These are phyloP conservation scores for Ypsolopha sequella DNA, from an alignment of 2,888 invertebrate species.

Conservation along the genomic window DNA sequence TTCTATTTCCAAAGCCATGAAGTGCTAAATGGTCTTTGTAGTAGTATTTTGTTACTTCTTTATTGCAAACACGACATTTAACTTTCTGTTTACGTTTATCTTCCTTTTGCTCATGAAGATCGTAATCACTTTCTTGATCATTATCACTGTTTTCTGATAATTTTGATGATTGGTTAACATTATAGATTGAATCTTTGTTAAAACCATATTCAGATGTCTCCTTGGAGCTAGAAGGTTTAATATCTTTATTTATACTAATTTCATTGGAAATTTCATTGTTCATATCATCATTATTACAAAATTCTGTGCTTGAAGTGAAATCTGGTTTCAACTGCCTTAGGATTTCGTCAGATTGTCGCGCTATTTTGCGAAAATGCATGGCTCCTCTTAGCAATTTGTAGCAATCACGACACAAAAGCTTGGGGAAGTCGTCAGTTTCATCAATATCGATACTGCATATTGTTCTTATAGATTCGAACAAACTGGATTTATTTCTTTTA, in stretches of 20 bases:
- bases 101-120: neutral
- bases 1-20: slow-evolving; percentile 12
- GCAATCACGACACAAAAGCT: slow-evolving; percentile 18
- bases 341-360: slow-evolving; percentile 13
- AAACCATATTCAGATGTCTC: no score
- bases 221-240: neutral
- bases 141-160: no score
- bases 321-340: neutral
- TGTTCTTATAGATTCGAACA: neutral
- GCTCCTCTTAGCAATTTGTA: slow-evolving; percentile 14
- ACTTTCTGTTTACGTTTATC: slow-evolving; percentile 15
- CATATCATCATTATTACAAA: neutral
- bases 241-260: neutral
- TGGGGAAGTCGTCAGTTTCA: slow-evolving; percentile 16
- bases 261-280: slow-evolving; percentile 11
- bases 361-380: slow-evolving; percentile 16
- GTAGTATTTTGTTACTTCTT: slow-evolving; percentile 26
- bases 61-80: slow-evolving; percentile 28
- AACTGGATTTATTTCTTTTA: neutral
- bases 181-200: no score
- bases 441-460: slow-evolving; percentile 5
- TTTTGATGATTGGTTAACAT: no score
- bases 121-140: neutral
- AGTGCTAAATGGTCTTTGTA: slow-evolving; percentile 18
- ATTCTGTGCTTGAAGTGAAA: neutral